Percentiles rank a stretch among this genome's conserved stretches.
These are phyloP conservation scores for Xestia ashworthii DNA, from an alignment of 2,888 invertebrate genomes.

Conservation along the genomic window DNA sequence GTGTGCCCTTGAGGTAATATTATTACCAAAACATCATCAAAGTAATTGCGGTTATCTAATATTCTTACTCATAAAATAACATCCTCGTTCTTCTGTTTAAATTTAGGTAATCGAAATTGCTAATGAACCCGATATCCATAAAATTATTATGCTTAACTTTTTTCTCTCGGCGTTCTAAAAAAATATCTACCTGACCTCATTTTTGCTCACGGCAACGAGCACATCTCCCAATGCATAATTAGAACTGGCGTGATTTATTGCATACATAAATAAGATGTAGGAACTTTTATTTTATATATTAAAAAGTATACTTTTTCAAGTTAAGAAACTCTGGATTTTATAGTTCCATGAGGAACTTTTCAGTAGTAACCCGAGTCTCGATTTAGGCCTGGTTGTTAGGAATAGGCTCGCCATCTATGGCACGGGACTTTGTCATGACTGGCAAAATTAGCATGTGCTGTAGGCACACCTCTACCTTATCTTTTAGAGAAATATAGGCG, in stretches of 20 bases:
- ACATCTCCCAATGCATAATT: conserved; percentile 18
- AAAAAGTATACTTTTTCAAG: neutral
- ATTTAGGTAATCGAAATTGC: conserved; percentile 26
- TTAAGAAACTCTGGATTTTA: neutral
- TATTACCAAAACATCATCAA: neutral
- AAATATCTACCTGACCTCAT: conserved; percentile 32
- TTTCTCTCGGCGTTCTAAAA: conserved; percentile 20
- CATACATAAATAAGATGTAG: neutral
- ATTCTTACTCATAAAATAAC: neutral
- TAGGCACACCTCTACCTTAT: neutral
- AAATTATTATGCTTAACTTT: conserved; percentile 34
- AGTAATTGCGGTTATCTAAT: neutral
- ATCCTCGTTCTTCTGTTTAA: conserved; percentile 4
- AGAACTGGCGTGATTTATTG: neutral
- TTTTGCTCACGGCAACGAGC: conserved; percentile 16
- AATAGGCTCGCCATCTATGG: neutral
- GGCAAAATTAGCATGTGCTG: neutral
- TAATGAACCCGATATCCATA: conserved; percentile 36
- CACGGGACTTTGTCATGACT: neutral
- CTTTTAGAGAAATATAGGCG: neutral
- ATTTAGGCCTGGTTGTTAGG: neutral
- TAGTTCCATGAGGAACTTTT: neutral
- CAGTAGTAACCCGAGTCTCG: neutral
- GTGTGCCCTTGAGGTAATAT: neutral
- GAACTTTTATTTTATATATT: neutral